A percentile compares a stretch with the other conserved stretches of the same genome.
Evolutionary conservation across 2,888 invertebrate species (phyloP).

Genomic region (Lycaena phlaeas): DNA sequence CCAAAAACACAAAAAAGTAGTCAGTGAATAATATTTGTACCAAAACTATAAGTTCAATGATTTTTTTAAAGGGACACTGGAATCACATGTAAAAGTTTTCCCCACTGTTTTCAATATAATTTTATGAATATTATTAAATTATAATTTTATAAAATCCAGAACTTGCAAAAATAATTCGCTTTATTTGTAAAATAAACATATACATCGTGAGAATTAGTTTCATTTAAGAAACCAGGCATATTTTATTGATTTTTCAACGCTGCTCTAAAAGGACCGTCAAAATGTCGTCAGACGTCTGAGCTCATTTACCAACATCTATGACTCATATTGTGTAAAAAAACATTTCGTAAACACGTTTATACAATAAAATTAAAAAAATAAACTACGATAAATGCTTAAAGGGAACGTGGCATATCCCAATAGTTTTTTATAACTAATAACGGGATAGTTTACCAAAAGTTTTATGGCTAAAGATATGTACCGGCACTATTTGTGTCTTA

Average conservation of each 20-base stretch:
- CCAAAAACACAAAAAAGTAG: too few relatives aligned
- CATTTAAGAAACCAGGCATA: too few relatives aligned
- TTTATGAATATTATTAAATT: too few relatives aligned
- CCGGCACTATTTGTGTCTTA: background rate
- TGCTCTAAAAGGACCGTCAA: background rate
- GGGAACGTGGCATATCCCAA: background rate
- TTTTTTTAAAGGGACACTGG: too few relatives aligned
- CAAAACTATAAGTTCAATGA: too few relatives aligned
- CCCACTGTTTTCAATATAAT: too few relatives aligned
- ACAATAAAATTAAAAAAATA: background rate
- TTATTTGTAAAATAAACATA: too few relatives aligned
- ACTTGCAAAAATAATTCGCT: too few relatives aligned
- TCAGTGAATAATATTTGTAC: too few relatives aligned
- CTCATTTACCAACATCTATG: background rate
- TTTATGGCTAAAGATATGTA: background rate
- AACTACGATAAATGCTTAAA: background rate
- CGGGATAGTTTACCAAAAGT: background rate
- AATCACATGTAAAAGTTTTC: too few relatives aligned
- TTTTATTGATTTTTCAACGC: conserved; percentile 2
- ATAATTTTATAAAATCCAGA: too few relatives aligned
- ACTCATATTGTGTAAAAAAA: background rate
- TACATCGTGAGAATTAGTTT: too few relatives aligned
- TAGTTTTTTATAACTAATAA: background rate
- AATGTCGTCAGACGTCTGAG: conserved; percentile 3
- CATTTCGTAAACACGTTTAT: background rate